Evolutionary conservation across 2,888 invertebrate species (phyloP).

Genomic region (Argynnis bischoffii): DNA sequence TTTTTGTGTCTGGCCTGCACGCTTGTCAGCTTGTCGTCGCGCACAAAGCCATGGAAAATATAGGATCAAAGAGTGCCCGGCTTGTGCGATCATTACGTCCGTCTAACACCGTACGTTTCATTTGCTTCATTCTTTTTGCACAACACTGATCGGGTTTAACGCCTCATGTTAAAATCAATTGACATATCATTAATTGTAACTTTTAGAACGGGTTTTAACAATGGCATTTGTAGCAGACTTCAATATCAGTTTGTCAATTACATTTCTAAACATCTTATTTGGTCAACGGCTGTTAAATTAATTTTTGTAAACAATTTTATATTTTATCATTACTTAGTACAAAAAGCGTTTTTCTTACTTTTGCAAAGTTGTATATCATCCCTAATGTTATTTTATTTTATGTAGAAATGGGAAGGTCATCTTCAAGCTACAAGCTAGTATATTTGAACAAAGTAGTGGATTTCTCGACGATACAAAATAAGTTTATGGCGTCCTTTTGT

Average conservation of each 20-base stretch:
- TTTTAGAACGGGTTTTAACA: conserved; percentile 3
- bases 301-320: no score
- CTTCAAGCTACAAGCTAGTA: conserved; percentile 22
- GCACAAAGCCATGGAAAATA: conserved; percentile 80
- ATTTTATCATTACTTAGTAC: no score
- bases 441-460: conserved; percentile 52
- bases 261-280: no score
- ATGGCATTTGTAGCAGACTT: conserved; percentile 4
- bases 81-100: conserved; percentile 56
- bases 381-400: conserved; percentile 27
- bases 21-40: conserved; percentile 78
- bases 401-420: conserved; percentile 26
- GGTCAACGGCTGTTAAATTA: no score
- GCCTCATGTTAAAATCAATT: conserved; percentile 26
- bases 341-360: neutral
- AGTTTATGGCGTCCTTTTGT: conserved; percentile 72
- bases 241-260: neutral
- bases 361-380: conserved; percentile 2
- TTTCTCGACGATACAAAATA: conserved; percentile 70
- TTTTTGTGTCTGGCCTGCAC: conserved; percentile 79
- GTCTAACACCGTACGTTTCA: conserved; percentile 31
- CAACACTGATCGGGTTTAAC: conserved; percentile 25
- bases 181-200: conserved; percentile 25
- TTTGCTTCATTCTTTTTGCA: conserved; percentile 18
- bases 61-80: conserved; percentile 78